These are phyloP conservation scores for Drosophila macrospina DNA, from an alignment of 2,888 invertebrate species.

Conservation along the genomic window DNA sequence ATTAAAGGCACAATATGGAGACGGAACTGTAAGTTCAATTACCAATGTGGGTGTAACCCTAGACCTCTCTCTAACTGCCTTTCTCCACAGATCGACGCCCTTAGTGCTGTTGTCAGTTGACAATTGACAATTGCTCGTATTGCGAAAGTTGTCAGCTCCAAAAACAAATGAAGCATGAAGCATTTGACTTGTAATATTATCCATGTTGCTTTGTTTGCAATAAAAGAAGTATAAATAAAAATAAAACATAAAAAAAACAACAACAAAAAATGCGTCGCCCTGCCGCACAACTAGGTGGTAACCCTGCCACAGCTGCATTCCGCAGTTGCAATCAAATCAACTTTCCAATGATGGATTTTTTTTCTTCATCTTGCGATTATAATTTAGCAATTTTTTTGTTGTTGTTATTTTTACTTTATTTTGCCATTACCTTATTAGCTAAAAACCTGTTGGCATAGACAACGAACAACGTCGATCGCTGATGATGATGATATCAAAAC, in stretches of 20 bases:
- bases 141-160: constrained; percentile 46
- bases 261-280: constrained; percentile 64
- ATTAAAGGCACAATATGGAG: constrained; percentile 2
- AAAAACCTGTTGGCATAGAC: constrained; percentile 63
- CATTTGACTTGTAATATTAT: constrained; percentile 48
- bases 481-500: constrained; percentile 40
- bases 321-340: constrained; percentile 78
- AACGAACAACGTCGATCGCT: constrained; percentile 19
- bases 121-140: constrained; percentile 4
- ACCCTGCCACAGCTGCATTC: constrained; percentile 72
- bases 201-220: constrained; percentile 28
- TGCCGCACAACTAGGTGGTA: constrained; percentile 71
- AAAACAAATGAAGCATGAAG: constrained; percentile 68
- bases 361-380: constrained; percentile 62
- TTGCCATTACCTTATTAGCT: constrained; percentile 70
- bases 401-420: constrained; percentile 28
- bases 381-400: constrained; percentile 57
- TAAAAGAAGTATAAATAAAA: background rate
- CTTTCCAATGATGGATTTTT: constrained; percentile 82
- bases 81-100: constrained; percentile 49
- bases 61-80: constrained; percentile 29
- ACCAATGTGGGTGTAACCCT: constrained; percentile 34
- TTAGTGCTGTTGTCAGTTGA: constrained; percentile 25
- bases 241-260: constrained; percentile 33
- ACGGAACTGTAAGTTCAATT: constrained; percentile 22